phyloP scores from a whole-genome alignment of 2,113 vertebrate species.

The Natator depressus region DNA sequence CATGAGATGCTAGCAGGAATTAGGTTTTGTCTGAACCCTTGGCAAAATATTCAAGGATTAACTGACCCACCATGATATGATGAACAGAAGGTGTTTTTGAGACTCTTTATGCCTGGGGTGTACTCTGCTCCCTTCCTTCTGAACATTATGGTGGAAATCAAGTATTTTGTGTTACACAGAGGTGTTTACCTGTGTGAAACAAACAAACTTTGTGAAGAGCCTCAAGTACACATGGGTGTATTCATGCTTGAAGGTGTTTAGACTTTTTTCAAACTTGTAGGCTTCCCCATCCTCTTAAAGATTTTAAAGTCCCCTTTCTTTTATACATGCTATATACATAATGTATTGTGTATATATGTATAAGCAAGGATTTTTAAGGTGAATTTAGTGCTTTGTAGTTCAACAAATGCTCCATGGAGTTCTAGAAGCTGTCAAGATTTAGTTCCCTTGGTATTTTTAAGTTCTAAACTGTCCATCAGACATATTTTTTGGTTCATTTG shows the following conservation, averaged over 20 bases:
- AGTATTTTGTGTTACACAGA: background rate
- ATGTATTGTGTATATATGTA: slow-evolving; percentile 49
- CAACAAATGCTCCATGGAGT: slow-evolving; percentile 41
- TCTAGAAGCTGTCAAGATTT: slow-evolving; percentile 73
- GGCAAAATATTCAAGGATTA: slow-evolving; percentile 5
- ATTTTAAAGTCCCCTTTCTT: slow-evolving; percentile 27
- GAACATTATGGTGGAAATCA: background rate
- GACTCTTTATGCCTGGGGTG: background rate
- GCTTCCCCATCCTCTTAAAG: slow-evolving; percentile 13
- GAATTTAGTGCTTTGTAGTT: slow-evolving; percentile 28
- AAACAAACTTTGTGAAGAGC: background rate
- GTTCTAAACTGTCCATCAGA: slow-evolving; percentile 40
- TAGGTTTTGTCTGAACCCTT: background rate
- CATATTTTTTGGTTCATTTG: slow-evolving; percentile 31
- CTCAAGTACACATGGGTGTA: slow-evolving; percentile 12
- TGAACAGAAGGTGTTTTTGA: background rate
- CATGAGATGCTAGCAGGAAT: background rate
- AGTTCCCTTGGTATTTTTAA: slow-evolving; percentile 20
- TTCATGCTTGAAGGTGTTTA: slow-evolving; percentile 41
- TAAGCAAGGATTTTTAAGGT: slow-evolving; percentile 61
- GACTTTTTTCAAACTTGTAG: background rate
- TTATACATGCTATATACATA: background rate
- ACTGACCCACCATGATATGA: background rate
- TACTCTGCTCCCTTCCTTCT: background rate
- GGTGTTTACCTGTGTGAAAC: background rate